Conservation (phyloP, 2,888 invertebrate species). For the Auanema sp. region DNA sequence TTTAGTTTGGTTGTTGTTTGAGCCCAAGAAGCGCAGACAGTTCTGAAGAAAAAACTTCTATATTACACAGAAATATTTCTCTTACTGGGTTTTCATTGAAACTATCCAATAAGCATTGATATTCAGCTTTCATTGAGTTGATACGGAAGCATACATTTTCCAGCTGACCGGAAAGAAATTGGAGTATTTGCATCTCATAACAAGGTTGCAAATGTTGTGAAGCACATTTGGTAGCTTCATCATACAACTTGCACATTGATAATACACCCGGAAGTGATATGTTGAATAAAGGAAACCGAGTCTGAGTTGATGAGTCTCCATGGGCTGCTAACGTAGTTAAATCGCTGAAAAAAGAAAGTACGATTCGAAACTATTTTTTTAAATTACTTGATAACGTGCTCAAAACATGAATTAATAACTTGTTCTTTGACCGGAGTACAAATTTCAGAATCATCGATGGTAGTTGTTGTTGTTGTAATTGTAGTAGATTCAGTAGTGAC, state of each 20-base stretch:
- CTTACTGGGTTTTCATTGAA: constrained; percentile 14
- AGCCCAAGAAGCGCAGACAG: neutral
- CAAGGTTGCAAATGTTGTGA: constrained; percentile 12
- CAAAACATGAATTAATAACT: neutral
- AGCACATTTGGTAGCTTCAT: constrained; percentile 14
- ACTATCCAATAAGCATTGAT: constrained; percentile 19
- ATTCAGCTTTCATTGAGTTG: constrained; percentile 16
- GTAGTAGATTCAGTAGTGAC: neutral
- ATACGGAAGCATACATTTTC: constrained; percentile 19
- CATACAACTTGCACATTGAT: constrained; percentile 15
- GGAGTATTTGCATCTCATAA: constrained; percentile 11
- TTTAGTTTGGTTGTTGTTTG: neutral
- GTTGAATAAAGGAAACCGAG: constrained; percentile 13
- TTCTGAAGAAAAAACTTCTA: neutral
- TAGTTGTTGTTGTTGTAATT: neutral
- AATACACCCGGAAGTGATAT: constrained; percentile 4
- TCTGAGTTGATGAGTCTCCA: constrained; percentile 1
- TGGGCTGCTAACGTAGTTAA: constrained; percentile 2
- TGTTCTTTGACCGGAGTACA: neutral
- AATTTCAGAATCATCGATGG: neutral
- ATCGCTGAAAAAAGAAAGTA: constrained; percentile 9
- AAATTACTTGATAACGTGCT: too few relatives aligned
- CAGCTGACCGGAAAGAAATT: constrained; percentile 11
- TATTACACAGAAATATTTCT: neutral
- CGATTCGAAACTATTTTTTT: too few relatives aligned